These are phyloP conservation scores for Sphenopsis melanotis DNA, from an alignment of 2,797 vertebrate species.

Conservation along the genomic window DNA sequence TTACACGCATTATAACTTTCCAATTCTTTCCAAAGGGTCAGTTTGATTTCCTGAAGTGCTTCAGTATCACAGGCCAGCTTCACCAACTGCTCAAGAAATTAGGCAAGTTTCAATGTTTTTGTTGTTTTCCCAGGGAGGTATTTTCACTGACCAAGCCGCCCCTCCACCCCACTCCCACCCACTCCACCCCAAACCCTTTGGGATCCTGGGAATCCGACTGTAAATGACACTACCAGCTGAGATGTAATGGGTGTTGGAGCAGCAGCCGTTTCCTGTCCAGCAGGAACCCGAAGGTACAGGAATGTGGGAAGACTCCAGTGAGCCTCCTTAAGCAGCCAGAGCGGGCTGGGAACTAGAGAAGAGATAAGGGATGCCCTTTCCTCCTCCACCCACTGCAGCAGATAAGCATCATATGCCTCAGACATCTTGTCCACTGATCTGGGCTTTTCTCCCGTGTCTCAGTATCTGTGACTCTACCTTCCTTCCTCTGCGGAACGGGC, in stretches of 20 bases:
- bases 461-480: conserved; percentile 55
- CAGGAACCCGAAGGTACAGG: conserved; percentile 37
- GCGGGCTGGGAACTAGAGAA: conserved; percentile 46
- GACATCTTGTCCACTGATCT: conserved; percentile 70
- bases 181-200: background rate
- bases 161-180: background rate
- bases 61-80: background rate
- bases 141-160: background rate
- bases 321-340: conserved; percentile 52
- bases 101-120: background rate
- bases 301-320: conserved; percentile 52
- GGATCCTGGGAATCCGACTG: conserved; percentile 1
- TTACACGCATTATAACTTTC: background rate
- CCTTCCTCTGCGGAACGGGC: conserved; percentile 32
- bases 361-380: conserved; percentile 59
- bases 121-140: conserved; percentile 1
- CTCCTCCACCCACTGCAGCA: conserved; percentile 45
- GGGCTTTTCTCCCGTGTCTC: conserved; percentile 35
- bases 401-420: conserved; percentile 66
- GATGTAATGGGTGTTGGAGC: conserved; percentile 26
- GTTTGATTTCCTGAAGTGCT: background rate
- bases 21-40: background rate
- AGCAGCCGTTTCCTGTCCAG: conserved; percentile 43
- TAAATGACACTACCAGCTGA: conserved; percentile 64
- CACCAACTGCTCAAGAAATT: conserved; percentile 34